phyloP scores from a whole-genome alignment of 1,140 invertebrate genomes.

The Pantala flavescens region DNA sequence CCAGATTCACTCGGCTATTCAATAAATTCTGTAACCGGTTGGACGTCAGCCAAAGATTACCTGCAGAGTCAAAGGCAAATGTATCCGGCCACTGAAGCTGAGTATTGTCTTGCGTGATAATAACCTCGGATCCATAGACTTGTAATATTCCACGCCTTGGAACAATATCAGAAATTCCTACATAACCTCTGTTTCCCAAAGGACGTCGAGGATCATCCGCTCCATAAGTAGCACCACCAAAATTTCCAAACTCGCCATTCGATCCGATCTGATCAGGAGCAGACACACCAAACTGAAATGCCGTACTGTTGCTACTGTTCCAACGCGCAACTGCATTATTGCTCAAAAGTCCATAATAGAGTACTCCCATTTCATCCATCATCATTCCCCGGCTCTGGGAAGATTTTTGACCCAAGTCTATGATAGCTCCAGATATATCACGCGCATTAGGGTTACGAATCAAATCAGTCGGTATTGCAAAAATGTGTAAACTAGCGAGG shows the following conservation, averaged over 20 bases:
- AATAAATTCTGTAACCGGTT: slow-evolving; percentile 54
- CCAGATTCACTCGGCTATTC: slow-evolving; percentile 39
- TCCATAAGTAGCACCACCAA: neutral
- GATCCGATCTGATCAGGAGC: neutral
- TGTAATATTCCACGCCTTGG: neutral
- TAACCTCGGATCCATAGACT: slow-evolving; percentile 36
- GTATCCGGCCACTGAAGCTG: slow-evolving; percentile 59
- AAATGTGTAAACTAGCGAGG: slow-evolving; percentile 49
- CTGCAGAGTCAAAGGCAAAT: slow-evolving; percentile 53
- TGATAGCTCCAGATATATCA: slow-evolving; percentile 35
- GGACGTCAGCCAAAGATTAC: slow-evolving; percentile 50
- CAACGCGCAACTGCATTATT: slow-evolving; percentile 53
- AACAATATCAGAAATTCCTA: neutral
- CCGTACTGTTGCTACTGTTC: slow-evolving; percentile 38
- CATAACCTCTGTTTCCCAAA: neutral
- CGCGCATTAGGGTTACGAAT: slow-evolving; percentile 36
- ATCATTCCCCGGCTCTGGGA: slow-evolving; percentile 58
- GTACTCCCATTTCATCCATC: slow-evolving; percentile 50
- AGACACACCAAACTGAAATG: neutral
- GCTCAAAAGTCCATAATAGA: slow-evolving; percentile 54
- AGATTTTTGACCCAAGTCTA: slow-evolving; percentile 45
- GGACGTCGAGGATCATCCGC: neutral
- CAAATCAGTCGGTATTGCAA: slow-evolving; percentile 44
- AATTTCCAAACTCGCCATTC: neutral
- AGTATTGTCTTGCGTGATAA: slow-evolving; percentile 49